Base-by-base conservation (phyloP, 35 echinoderm and acorn worm genomes). In the Ptychodera flava region DNA sequence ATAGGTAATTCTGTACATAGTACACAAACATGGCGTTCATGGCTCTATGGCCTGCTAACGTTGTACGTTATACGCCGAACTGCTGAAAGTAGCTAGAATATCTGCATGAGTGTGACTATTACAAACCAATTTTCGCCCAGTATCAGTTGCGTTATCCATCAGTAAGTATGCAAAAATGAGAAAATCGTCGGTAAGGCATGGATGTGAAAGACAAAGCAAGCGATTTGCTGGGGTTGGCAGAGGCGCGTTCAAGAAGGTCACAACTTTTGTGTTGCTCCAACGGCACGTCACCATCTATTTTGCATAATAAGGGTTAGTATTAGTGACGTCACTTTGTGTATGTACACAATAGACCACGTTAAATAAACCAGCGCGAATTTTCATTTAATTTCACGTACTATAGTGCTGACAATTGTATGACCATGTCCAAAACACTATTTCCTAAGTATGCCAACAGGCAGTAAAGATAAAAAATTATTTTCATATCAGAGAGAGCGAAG, bases 1-100 rank as follows among this genome's bases (percentile, higher is more conserved):
- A 64, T 22, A 64, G 6, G 45, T 22, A 64, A 64, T 12, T 12
- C 45, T 64, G 22, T 12, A 64, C 45, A 64, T 64, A 64, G 6
- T 64, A 64, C 45, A 64, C 45, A 64, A 64, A 64, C 45, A 64
- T 64, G 45, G n/a, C n/a, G n/a, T n/a, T n/a, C n/a, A n/a, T n/a
- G n/a, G n/a, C n/a, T n/a, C n/a, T n/a, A n/a, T n/a, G n/a, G n/a
- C n/a, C n/a, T n/a, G n/a, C n/a, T n/a, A n/a, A n/a, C n/a, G n/a
- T n/a, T n/a, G n/a, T n/a, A n/a, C n/a, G n/a, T n/a, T n/a, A 22
- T 64, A 64, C 45, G 45, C 45, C 45, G 45, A 64, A 64, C 45
- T 64, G 45, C 6, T 64, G 45, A 64, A 64, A 64, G 45, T 64
- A 64, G 45, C 22, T 64, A 64, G 45, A 64, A 64, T 12, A 64